Evolutionary conservation across 37 sponge, comb jelly and placozoan genomes (phyloP).

Genomic region (Chondrilla cf. caribensis): DNA sequence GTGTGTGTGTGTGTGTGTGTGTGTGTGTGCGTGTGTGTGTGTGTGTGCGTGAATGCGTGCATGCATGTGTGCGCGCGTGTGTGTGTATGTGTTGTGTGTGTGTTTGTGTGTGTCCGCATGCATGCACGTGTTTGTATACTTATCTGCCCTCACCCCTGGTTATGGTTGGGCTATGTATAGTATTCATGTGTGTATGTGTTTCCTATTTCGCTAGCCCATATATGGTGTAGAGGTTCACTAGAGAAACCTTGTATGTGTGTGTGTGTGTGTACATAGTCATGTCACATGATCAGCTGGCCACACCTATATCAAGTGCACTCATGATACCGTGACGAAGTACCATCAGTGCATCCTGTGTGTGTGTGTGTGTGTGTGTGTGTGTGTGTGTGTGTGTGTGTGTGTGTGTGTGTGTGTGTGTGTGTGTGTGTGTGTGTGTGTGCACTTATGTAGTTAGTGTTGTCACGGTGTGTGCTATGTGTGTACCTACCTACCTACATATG

Average conservation of each 20-base stretch:
- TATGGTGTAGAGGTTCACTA: too few species aligned
- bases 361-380: slow-evolving; percentile 21
- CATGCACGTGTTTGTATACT: slow-evolving; percentile 31
- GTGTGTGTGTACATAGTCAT: too few species aligned
- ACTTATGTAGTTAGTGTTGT: slow-evolving; percentile 31
- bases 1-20: too few species aligned
- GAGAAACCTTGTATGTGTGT: too few species aligned
- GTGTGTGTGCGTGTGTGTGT: slow-evolving; percentile 14
- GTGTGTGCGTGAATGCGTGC: slow-evolving; percentile 9
- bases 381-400: slow-evolving; percentile 10
- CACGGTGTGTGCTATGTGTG: neutral
- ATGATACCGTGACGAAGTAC: too few species aligned
- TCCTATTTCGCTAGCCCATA: too few species aligned
- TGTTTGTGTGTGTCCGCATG: neutral
- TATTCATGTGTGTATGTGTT: too few species aligned
- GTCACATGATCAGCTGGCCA: too few species aligned
- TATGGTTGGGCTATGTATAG: too few species aligned
- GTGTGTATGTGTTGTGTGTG: slow-evolving; percentile 17
- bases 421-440: neutral
- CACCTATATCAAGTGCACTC: too few species aligned
- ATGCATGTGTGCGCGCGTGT: slow-evolving; percentile 23
- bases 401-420: slow-evolving; percentile 41
- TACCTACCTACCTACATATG: neutral
- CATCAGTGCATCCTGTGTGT: too few species aligned
- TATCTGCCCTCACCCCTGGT: too few species aligned